phyloP scores from a whole-genome alignment of 2,888 invertebrate genomes.

The Chloroclysta siterata region DNA sequence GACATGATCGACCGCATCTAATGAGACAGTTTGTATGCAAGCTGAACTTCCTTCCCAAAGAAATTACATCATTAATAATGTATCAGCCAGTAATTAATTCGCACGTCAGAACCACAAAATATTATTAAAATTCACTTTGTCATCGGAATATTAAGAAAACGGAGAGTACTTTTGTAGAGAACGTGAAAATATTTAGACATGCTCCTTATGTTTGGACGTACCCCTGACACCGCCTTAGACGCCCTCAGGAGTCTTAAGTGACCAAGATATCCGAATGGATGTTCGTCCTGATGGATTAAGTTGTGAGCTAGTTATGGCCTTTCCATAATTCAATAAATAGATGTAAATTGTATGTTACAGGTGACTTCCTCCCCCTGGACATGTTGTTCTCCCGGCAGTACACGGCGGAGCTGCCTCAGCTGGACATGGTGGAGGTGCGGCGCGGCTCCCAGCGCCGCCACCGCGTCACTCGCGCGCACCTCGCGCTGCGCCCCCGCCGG shows the following conservation, averaged over 20 bases:
- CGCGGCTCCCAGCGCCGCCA: conserved; percentile 37
- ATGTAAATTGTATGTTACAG: conserved; percentile 54
- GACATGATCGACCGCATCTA: conserved; percentile 13
- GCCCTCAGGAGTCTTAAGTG: no score
- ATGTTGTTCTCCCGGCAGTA: conserved; percentile 56
- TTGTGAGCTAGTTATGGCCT: no score
- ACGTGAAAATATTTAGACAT: no score
- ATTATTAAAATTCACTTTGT: conserved; percentile 33
- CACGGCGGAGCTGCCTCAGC: conserved; percentile 49
- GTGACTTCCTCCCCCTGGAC: conserved; percentile 68
- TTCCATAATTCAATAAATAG: no score
- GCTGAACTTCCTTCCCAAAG: conserved; percentile 12
- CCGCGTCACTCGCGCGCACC: conserved; percentile 53
- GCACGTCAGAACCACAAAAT: conserved; percentile 33
- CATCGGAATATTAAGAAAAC: conserved; percentile 24
- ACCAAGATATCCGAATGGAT: no score
- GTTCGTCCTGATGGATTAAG: no score
- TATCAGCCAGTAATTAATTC: conserved; percentile 24
- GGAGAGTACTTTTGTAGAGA: no score
- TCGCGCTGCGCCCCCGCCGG: conserved; percentile 37
- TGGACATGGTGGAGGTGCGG: conserved; percentile 57
- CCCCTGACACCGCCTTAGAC: no score
- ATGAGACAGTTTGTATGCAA: conserved; percentile 33
- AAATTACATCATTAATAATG: conserved; percentile 33
- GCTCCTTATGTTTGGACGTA: no score